Evolutionary conservation across 1,140 invertebrate species (phyloP).

Genomic region (Magallana gigas): DNA sequence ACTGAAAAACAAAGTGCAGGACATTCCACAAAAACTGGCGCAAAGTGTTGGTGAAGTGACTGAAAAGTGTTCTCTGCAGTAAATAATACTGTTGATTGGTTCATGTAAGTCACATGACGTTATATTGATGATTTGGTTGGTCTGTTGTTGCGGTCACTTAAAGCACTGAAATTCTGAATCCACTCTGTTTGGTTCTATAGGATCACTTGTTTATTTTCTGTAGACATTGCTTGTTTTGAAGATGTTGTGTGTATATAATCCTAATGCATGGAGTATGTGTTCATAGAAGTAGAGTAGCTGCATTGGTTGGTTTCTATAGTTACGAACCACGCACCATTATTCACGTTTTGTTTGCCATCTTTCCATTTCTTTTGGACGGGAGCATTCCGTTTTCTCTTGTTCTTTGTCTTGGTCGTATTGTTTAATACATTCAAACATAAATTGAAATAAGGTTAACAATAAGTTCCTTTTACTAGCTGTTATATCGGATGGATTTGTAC

Average conservation of each 20-base stretch:
- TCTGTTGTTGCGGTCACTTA: background rate
- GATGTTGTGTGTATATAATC: background rate
- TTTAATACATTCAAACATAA: too few relatives aligned
- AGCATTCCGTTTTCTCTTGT: background rate
- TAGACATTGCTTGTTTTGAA: background rate
- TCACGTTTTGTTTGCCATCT: background rate
- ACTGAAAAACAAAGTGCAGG: slow-evolving; percentile 69
- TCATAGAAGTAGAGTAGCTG: background rate
- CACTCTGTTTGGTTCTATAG: background rate
- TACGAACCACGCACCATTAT: background rate
- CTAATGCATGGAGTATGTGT: slow-evolving; percentile 7
- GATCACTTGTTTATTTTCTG: slow-evolving; percentile 1
- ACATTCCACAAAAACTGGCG: slow-evolving; percentile 70
- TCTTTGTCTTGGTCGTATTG: background rate
- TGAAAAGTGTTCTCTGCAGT: slow-evolving; percentile 73
- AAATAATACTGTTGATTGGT: slow-evolving; percentile 48
- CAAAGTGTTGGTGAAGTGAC: slow-evolving; percentile 71
- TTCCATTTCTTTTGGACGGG: too few relatives aligned
- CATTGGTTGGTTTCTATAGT: background rate
- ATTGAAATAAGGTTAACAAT: too few relatives aligned
- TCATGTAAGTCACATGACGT: slow-evolving; percentile 38
- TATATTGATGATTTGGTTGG: slow-evolving; percentile 32
- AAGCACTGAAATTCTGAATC: background rate
- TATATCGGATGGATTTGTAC: too few relatives aligned
- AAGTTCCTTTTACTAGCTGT: too few relatives aligned